Conservation (phyloP, 2,888 invertebrate species). For the Mesorhabditis belari region DNA sequence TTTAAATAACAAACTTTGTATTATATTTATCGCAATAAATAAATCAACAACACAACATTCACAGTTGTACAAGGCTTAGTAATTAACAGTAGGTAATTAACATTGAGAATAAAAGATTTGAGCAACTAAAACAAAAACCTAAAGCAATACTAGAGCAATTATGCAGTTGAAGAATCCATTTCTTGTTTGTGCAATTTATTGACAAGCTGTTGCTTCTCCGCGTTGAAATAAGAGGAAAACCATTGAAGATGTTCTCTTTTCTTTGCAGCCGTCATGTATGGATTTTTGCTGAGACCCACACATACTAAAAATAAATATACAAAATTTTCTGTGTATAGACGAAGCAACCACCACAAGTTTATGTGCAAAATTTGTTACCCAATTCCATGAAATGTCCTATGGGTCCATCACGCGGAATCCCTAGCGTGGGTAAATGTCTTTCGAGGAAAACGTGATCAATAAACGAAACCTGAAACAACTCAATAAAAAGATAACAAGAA, state of each 20-base stretch:
- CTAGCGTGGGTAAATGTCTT: constrained; percentile 65
- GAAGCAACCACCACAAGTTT: not conserved
- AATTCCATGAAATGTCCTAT: constrained; percentile 80
- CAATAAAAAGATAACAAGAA: too few relatives aligned
- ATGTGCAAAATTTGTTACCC: not conserved
- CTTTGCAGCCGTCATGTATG: constrained; percentile 76
- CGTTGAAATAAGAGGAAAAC: constrained; percentile 66
- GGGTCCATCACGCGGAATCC: constrained; percentile 85
- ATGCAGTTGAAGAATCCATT: constrained; percentile 29
- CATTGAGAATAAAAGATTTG: too few relatives aligned
- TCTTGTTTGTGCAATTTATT: constrained; percentile 33
- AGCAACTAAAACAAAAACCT: too few relatives aligned
- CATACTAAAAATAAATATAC: constrained; percentile 14
- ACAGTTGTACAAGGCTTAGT: too few relatives aligned
- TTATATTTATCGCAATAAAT: too few relatives aligned
- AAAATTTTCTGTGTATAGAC: not conserved
- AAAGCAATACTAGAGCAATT: too few relatives aligned
- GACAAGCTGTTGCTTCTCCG: constrained; percentile 30
- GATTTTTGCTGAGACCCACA: constrained; percentile 81
- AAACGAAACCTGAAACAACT: constrained; percentile 64
- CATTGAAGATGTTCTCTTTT: constrained; percentile 83
- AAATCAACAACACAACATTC: too few relatives aligned
- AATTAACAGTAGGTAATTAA: too few relatives aligned
- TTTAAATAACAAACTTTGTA: too few relatives aligned
- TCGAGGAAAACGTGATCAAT: constrained; percentile 91